Conservation (phyloP, 2,113 vertebrate species). For the Verasper variegatus region DNA sequence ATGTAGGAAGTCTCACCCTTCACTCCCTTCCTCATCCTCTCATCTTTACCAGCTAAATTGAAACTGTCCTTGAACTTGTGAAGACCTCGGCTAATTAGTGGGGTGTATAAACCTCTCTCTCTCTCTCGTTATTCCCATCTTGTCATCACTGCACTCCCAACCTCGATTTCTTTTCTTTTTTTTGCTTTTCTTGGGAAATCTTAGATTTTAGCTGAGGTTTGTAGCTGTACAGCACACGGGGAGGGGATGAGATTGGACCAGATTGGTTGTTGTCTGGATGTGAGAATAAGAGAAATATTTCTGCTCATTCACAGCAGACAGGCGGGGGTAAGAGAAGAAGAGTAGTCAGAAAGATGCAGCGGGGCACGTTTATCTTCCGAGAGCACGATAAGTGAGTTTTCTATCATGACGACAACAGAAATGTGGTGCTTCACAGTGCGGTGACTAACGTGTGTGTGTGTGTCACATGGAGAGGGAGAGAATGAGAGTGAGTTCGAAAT, state of each 20-base stretch:
- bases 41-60: slow-evolving; percentile 79
- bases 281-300: slow-evolving; percentile 44
- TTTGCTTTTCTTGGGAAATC: slow-evolving; percentile 4
- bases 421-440: neutral
- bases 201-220: neutral
- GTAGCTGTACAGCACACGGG: neutral
- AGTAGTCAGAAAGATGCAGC: slow-evolving; percentile 27
- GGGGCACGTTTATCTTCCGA: slow-evolving; percentile 46
- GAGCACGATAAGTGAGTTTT: slow-evolving; percentile 41
- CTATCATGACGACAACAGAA: slow-evolving; percentile 37
- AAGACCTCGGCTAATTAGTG: slow-evolving; percentile 75
- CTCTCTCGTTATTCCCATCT: slow-evolving; percentile 69
- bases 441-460: slow-evolving; percentile 16
- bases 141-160: slow-evolving; percentile 43
- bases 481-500: slow-evolving; percentile 13
- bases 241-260: slow-evolving; percentile 21
- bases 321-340: slow-evolving; percentile 18
- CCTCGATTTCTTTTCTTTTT: slow-evolving; percentile 5
- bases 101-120: slow-evolving; percentile 71
- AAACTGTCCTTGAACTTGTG: slow-evolving; percentile 78
- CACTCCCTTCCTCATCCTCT: slow-evolving; percentile 57
- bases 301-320: slow-evolving; percentile 21
- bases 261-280: slow-evolving; percentile 24
- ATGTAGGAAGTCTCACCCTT: slow-evolving; percentile 64
- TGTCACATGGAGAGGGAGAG: neutral